A percentile compares a stretch with the other conserved stretches of the same genome.
Evolutionary conservation across 2,113 vertebrate genomes (phyloP).

Genomic region (Microtus richardsoni): DNA sequence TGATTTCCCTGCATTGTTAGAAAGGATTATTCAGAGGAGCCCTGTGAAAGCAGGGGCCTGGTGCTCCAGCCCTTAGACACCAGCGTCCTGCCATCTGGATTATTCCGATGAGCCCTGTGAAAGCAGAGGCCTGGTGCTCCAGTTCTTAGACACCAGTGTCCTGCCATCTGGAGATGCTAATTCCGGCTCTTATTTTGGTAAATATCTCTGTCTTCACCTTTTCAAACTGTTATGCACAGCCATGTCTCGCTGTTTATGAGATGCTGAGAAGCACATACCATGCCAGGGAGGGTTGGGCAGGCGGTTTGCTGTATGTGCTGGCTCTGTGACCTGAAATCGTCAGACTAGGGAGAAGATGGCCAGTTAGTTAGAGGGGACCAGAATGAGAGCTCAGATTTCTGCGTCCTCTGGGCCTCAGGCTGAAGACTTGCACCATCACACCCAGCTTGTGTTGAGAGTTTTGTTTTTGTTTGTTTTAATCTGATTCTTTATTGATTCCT

Average conservation of each 20-base stretch:
- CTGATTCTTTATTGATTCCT: too few relatives aligned
- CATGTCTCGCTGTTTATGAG: not conserved
- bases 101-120: not conserved
- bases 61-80: not conserved
- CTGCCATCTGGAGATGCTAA: not conserved
- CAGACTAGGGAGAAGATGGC: not conserved
- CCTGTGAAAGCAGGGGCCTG: not conserved
- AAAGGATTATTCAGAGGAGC: not conserved
- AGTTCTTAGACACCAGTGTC: not conserved
- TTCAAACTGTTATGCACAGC: constrained; percentile 1
- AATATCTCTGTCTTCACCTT: constrained; percentile 38
- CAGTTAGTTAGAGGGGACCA: not conserved
- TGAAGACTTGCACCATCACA: not conserved
- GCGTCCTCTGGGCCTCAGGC: not conserved
- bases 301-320: not conserved
- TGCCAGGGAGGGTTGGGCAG: not conserved
- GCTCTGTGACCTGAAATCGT: not conserved
- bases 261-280: not conserved
- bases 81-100: too few relatives aligned
- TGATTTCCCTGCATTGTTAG: not conserved
- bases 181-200: not conserved
- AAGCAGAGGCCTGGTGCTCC: not conserved
- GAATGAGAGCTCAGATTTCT: not conserved
- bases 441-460: too few relatives aligned
- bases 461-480: too few relatives aligned